A percentile compares a stretch with the other conserved stretches of the same genome.
phyloP scores from a whole-genome alignment of 2,888 invertebrate genomes.

The Julus scandinavius region DNA sequence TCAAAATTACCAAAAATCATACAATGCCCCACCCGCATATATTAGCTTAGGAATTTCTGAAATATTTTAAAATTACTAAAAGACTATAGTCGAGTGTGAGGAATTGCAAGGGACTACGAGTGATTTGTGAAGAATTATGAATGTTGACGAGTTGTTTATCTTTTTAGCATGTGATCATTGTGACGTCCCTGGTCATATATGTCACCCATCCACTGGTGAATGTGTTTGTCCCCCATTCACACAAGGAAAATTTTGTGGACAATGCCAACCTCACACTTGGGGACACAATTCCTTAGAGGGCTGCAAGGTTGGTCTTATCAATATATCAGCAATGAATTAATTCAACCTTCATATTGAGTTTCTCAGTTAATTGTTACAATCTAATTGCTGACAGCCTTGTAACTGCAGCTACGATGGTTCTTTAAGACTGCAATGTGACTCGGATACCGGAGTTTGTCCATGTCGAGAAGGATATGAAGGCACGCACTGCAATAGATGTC shows the following conservation, averaged over 20 bases:
- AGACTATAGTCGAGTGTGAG: too few species aligned
- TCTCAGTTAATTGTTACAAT: constrained; percentile 31
- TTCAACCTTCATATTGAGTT: background rate
- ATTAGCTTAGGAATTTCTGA: too few species aligned
- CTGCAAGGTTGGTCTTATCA: constrained; percentile 73
- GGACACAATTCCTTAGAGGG: constrained; percentile 79
- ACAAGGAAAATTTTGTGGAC: constrained; percentile 82
- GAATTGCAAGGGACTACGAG: too few species aligned
- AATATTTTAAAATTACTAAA: too few species aligned
- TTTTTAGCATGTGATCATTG: constrained; percentile 79
- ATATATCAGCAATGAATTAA: background rate
- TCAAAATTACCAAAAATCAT: too few species aligned
- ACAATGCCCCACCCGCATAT: too few species aligned
- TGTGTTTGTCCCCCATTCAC: constrained; percentile 92
- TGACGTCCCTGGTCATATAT: constrained; percentile 84
- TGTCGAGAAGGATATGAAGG: constrained; percentile 67
- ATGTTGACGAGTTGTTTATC: background rate
- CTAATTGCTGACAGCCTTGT: constrained; percentile 69
- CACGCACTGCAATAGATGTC: constrained; percentile 83
- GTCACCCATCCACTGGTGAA: constrained; percentile 87
- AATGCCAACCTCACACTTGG: constrained; percentile 84
- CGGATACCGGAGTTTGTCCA: constrained; percentile 76
- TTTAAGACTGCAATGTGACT: constrained; percentile 75
- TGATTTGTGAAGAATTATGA: too few species aligned
- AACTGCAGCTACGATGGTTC: constrained; percentile 80